Evolutionary conservation across 2,113 vertebrate species (phyloP).

Genomic region (Nannobrachium achirus): DNA sequence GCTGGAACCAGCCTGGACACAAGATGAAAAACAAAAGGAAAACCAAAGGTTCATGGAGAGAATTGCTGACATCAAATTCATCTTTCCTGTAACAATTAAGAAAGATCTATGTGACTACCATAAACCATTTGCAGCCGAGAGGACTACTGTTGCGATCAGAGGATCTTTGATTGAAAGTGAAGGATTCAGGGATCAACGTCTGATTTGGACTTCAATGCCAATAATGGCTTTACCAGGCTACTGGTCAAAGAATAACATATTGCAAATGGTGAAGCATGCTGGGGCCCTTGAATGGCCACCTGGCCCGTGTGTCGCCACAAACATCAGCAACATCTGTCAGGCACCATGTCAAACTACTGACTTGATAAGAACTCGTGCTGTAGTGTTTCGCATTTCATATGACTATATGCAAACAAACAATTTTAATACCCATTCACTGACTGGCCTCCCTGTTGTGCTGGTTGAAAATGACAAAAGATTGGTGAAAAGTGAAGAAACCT

Average conservation of each 20-base stretch:
- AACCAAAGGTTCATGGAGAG: slow-evolving; percentile 33
- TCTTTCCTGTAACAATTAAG: slow-evolving; percentile 67
- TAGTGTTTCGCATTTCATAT: slow-evolving; percentile 67
- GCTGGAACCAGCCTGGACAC: not conserved
- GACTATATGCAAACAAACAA: slow-evolving; percentile 46
- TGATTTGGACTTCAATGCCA: slow-evolving; percentile 82
- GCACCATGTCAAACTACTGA: slow-evolving; percentile 46
- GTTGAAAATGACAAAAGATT: slow-evolving; percentile 71
- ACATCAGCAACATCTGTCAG: slow-evolving; percentile 79
- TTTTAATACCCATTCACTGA: slow-evolving; percentile 52
- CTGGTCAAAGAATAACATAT: rapidly evolving
- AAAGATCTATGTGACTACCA: slow-evolving; percentile 65
- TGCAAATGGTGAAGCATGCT: slow-evolving; percentile 28
- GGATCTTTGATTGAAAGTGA: slow-evolving; percentile 66
- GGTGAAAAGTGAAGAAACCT: slow-evolving; percentile 54
- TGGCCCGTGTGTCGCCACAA: slow-evolving; percentile 63
- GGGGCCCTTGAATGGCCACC: slow-evolving; percentile 74
- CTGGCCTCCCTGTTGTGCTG: slow-evolving; percentile 76
- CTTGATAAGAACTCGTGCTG: slow-evolving; percentile 48
- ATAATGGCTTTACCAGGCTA: slow-evolving; percentile 58
- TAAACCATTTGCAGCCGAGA: slow-evolving; percentile 52
- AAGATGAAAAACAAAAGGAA: not conserved
- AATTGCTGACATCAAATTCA: slow-evolving; percentile 77
- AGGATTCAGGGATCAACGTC: slow-evolving; percentile 17
- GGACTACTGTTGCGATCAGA: slow-evolving; percentile 69